Base-by-base conservation (phyloP, 2,113 vertebrate species). In the Corydoras maculifer region DNA sequence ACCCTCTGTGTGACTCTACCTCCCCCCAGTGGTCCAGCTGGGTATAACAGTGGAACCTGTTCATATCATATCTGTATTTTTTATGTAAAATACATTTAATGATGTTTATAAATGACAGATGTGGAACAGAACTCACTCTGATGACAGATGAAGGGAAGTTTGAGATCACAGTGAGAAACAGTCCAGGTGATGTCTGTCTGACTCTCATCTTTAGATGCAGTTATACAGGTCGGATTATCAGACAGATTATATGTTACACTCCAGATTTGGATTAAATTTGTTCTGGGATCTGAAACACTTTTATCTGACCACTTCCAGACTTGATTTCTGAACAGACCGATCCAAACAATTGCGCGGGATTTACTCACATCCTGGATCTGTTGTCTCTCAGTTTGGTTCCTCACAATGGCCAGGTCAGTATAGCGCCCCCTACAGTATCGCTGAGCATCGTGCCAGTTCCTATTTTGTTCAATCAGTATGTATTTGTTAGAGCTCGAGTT, bases 371-470 rank as follows among this genome's bases (percentile, higher is more conserved):
- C 13, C 5, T 10, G 9, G 49, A 66, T 54, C 64, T 54, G 2
- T 7, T 66, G 1, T 11, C 31, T 66, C 50, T 66, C 64, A 30
- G 64, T 32, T 50, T 66, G 50, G 50, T 30, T 65, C 11, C 25
- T 65, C 18, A 66, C 64, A 31, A 11, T 66, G 50, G n/a, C 50
- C 50, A 66, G 50, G 29, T 66, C 64, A 2, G 12, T 66, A 14
- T 66, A 3, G 29, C 30, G 25, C 49, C 13, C 18, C 51, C 30
- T 64, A 51, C 32, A 72, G 50, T 55, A 72, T 13, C 29, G 63
- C 70, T 65, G 49, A 65, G 63, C 63, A 14, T 30, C 48, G 5
- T 2, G 0, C 49, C 65, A 66, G 25, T 12, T 66, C 51, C 10
- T 66, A 2, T 3, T 13, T 5, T 10, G 9, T 13, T 29, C 7